Base-by-base conservation (phyloP, 2,113 vertebrate species). In the Amphiprion percula region DNA sequence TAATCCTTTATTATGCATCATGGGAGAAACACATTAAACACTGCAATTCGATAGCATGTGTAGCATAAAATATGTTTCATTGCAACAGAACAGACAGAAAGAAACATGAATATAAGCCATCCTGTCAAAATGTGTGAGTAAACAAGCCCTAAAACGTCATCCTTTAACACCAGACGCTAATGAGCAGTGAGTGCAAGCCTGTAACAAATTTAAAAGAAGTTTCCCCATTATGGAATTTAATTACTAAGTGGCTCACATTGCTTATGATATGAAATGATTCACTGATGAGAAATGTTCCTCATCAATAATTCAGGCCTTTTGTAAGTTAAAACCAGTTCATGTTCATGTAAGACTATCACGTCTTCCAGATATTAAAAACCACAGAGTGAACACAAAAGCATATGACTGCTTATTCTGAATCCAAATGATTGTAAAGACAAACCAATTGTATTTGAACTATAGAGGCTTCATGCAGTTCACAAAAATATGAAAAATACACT, bases 281-380 rank as follows among this genome's bases (percentile, higher is more conserved):
- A 75, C 15, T 79, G 52, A 64, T 55, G 39, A 60, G 28, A 54
- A 71, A 71, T 19, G 4, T 54, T 81, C 37, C n/a, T 76, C 30
- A 77, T 83, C 37, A 52, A 75, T 75, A 68, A 81, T 79, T 81
- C 21, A 84, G 59, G 14, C 41, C 28, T 41, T 16, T 37, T 69
- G 62, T 67, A 56, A 58, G 21, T 44, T 53, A 46, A 7, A 72
- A 17, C 54, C 37, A n/a, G 58, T 41, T 28, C 49, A 41, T 30
- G 16, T 73, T 60, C 28, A 52, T 41, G 12, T 23, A 54, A 5
- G 53, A 54, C 15, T 53, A 21, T 41, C 37, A 33, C 1, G 1
- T 52, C n/a, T 28, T 73, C 1, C 9, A 47, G 8, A 63, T 52
- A 21, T 15, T 68, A 52, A 28, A 68, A 17, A 52, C 21, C 44